Percentiles rank a stretch among this genome's conserved stretches.
Evolutionary conservation across 2,888 invertebrate genomes (phyloP).

Genomic region (Fragum sueziense): DNA sequence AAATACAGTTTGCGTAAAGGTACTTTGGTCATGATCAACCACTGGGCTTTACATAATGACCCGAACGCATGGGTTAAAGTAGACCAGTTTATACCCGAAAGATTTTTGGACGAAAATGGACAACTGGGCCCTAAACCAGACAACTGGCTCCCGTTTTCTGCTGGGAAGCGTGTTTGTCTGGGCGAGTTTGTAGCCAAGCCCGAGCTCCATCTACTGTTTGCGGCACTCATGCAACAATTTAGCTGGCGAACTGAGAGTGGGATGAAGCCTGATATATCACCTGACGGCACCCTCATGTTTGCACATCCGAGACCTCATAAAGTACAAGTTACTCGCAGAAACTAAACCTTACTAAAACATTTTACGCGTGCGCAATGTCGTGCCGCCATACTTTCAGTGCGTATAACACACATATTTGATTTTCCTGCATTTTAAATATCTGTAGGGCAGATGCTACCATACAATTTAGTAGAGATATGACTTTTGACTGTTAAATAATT

Average conservation of each 20-base stretch:
- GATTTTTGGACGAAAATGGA: slow-evolving; percentile 69
- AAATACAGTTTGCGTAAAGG: slow-evolving; percentile 68
- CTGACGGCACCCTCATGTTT: not conserved
- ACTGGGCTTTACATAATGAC: slow-evolving; percentile 69
- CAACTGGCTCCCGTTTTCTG: slow-evolving; percentile 74
- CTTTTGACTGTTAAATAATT: too few species aligned
- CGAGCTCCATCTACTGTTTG: slow-evolving; percentile 67
- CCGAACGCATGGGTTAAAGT: slow-evolving; percentile 69
- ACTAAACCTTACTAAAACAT: too few species aligned
- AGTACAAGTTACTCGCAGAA: slow-evolving; percentile 44
- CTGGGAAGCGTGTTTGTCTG: slow-evolving; percentile 73
- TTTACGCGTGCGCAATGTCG: too few species aligned
- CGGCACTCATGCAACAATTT: slow-evolving; percentile 61
- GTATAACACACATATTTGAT: too few species aligned
- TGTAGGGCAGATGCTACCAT: too few species aligned
- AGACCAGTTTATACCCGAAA: slow-evolving; percentile 68
- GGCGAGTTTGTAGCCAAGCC: slow-evolving; percentile 73
- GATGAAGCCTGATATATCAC: slow-evolving; percentile 32
- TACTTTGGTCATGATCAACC: slow-evolving; percentile 67
- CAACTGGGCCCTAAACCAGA: slow-evolving; percentile 67
- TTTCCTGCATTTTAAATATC: too few species aligned
- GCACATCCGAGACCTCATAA: slow-evolving; percentile 35
- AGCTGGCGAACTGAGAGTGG: slow-evolving; percentile 58
- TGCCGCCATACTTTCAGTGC: too few species aligned
- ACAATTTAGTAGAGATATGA: too few species aligned